Base-by-base conservation (phyloP, 2,888 invertebrate species). In the Drosophila setosimentum region DNA sequence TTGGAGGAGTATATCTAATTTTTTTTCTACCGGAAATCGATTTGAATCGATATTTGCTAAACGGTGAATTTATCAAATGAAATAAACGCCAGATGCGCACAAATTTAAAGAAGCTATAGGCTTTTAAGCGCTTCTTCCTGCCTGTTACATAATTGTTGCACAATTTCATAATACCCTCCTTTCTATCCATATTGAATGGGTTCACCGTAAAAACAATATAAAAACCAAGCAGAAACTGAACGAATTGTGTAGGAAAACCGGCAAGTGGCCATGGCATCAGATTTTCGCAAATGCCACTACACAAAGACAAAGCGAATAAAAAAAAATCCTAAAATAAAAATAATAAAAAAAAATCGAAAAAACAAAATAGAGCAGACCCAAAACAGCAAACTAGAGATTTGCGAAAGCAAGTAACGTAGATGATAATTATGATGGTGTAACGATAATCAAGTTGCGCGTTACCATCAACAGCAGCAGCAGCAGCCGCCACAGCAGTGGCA, bases 171-270 rank as follows among this genome's bases (percentile, higher is more conserved):
- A 8, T 16, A 45, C 24, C 45, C 24, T 16, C 24, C 45, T 37
- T 37, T 37, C 18, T 2, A 33, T 5, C 33, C 45, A 45, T 45
- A 45, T 45, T 45, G 24, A 45, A 45, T 16, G 21, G 21, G 40
- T 40, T 10, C 10, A 10, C 5, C 21, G 42, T 42, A 21, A 7
- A 45, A 45, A 8, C 21, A 24, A 45, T 16, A 45, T n/a, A 8
- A 45, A 24, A 58, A 54, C 58, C 21, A 51, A 51, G 45, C 65
- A 57, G 69, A 85, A 57, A 74, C 64, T 72, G 67, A 62, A 60
- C 63, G 71, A 82, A 80, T 60, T 87, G 86, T 84, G 82, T 85
- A 84, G 84, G 79, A 89, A 89, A 85, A 85, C 85, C 89, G 79
- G 79, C 83, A 73, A 78, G 63, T 72, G 73, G 71, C 84, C 82